Evolutionary conservation across 2,797 vertebrate species (phyloP), one percentile per base, ranked within the genome.

Genomic region (Pygocentrus nattereri): DNA sequence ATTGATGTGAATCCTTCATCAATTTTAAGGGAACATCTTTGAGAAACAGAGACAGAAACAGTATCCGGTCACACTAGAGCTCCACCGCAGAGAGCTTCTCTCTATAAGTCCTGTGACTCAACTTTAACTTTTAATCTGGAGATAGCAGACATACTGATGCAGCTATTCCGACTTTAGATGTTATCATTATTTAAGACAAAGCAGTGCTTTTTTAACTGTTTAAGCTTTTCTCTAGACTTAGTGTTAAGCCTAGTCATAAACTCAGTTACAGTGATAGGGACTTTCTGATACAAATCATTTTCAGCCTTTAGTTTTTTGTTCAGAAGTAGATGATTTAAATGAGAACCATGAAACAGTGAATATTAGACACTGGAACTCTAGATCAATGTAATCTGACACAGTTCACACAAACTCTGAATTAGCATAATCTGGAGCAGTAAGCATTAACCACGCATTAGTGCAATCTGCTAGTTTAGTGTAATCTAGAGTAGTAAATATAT

Each of bases 11-110:
- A 19, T 34, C 38, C 56, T 23, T 71, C 27, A 5, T 12, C 27
- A 62, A 34, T 61, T 79, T 34, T 23, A 25, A 74, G 62, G 50
- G 16, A 75, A 47, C 18, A 52, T 27, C 25, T 67, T 19, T 49
- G 27, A 62, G 31, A 71, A 27, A 41, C 8, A 58, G 52, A 38
- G 15, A 31, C 1, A 44, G 23, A 58, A 34, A n/a, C 27, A 54
- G 61, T 18, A 30, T 7, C 25, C 27, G 0, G 62, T 65, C 62
- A 31, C 30, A 38, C 30, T 16, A 47, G 41, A 64, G 54, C 6
- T 49, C 44, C 41, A n/a, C 44, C 18, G 27, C 12, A 25, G 25
- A 62, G 44, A 44, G 62, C 31, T 65, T n/a, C 64, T 67, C 64
- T 67, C 31, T 38, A 2, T 11, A 56, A 56, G 52, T 21, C 0